Base-by-base conservation (phyloP, 2,113 vertebrate species). In the Sylvia atricapilla region DNA sequence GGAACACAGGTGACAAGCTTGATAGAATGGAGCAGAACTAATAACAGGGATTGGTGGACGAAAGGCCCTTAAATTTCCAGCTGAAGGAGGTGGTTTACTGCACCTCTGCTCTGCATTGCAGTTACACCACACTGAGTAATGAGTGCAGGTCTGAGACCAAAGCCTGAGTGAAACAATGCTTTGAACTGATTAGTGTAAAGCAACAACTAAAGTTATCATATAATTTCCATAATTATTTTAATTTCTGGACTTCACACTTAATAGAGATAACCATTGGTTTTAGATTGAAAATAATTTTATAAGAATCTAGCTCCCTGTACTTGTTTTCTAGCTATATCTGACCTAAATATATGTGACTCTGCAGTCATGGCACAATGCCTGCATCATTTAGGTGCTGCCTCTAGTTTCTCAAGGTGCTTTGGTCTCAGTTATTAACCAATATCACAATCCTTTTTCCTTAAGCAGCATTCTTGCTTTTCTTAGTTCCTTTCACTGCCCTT, bases 101-200 rank as follows among this genome's bases (percentile, higher is more conserved):
- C 28, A 58, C 15, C 52, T 53, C 66, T 4, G 9, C 35, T 56
- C 63, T 33, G 43, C 43, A 49, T 9, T 74, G 52, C 43, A 43
- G 39, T 70, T 62, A 28, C 27, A 55, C 11, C 11, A 25, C 1
- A 1, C 25, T 2, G 1, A 70, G 28, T 49, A 74, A 75, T 0
- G 10, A 22, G 15, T 14, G 18, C 25, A 79, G 43, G 25, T 33
- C 47, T 37, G n/a, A 78, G 66, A 70, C 56, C n/a, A 94, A 88
- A 67, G 30, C 22, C 43, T 37, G 22, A 67, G 13, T 17, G 43
- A 59, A 18, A 60, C 16, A 50, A 49, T 11, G 21, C 46, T 85
- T 69, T 24, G 23, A 13, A 75, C 6, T 63, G 35, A 75, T 74
- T 28, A 68, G 44, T n/a, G n/a, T n/a, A n/a, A n/a, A n/a, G n/a